phyloP scores from a whole-genome alignment of 2,797 vertebrate genomes.

The Semotilus atromaculatus region DNA sequence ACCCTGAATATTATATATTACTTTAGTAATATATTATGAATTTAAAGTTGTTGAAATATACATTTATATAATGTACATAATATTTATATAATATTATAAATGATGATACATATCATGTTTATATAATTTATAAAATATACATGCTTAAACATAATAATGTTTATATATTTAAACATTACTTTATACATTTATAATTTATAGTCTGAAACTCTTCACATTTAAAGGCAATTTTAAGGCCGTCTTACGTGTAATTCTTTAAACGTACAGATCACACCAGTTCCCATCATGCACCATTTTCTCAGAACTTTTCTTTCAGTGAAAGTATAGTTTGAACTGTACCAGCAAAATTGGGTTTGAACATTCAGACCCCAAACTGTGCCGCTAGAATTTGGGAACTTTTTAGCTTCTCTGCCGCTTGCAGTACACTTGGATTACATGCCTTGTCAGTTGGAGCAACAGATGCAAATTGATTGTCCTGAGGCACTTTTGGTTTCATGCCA shows the following conservation, averaged over 20 bases:
- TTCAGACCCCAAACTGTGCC: conserved; percentile 1
- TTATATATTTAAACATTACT: too few relatives aligned
- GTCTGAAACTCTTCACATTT: background rate
- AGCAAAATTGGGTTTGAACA: background rate
- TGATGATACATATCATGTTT: too few relatives aligned
- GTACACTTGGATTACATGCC: conserved; percentile 56
- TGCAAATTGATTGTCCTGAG: conserved; percentile 52
- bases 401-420: conserved; percentile 66
- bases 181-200: too few relatives aligned
- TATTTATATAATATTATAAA: too few relatives aligned
- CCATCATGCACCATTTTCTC: conserved; percentile 5
- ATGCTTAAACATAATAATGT: too few relatives aligned
- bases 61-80: too few relatives aligned
- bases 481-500: conserved; percentile 41
- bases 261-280: background rate
- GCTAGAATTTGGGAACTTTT: conserved; percentile 61
- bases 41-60: too few relatives aligned
- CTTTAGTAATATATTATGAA: too few relatives aligned
- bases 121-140: too few relatives aligned
- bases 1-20: too few relatives aligned
- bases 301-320: background rate
- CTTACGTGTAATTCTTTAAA: background rate
- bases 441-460: conserved; percentile 60
- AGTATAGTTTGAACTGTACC: background rate
- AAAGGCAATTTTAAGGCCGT: background rate